Percentiles rank a stretch among this genome's conserved stretches.
phyloP scores from a whole-genome alignment of 2,797 vertebrate species.

The Sylvia borin region DNA sequence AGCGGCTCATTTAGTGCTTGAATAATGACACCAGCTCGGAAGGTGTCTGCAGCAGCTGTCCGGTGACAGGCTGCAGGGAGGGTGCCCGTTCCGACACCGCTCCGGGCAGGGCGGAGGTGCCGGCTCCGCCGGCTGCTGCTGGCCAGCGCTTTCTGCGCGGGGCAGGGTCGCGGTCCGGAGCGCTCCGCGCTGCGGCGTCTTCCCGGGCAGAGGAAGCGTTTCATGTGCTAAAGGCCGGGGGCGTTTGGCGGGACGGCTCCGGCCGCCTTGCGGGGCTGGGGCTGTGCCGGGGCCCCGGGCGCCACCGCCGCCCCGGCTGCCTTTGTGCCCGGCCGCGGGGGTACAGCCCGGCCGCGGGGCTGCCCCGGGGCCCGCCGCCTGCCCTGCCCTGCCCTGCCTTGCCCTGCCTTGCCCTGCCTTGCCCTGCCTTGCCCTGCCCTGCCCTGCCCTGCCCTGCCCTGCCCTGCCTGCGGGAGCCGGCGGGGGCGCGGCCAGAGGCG shows the following conservation, averaged over 20 bases:
- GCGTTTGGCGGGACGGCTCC: not conserved
- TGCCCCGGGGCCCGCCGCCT: not conserved
- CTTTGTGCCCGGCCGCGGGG: conserved; percentile 48
- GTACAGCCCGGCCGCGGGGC: conserved; percentile 68
- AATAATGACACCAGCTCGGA: not conserved
- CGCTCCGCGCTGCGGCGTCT: not conserved
- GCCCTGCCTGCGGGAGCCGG: not conserved
- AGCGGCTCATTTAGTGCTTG: not conserved
- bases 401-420: too few species aligned
- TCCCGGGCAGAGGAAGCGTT: not conserved
- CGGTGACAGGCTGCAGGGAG: not conserved
- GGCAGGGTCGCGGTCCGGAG: not conserved
- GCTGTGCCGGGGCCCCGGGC: not conserved
- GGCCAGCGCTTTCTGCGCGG: not conserved
- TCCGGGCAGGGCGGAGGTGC: not conserved
- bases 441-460: too few species aligned
- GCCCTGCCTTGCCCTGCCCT: not conserved
- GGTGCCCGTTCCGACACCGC: not conserved
- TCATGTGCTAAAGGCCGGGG: not conserved
- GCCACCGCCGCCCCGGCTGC: conserved; percentile 50
- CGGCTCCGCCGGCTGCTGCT: not conserved
- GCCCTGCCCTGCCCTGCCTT: not conserved
- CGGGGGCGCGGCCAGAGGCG: not conserved
- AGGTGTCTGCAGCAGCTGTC: not conserved
- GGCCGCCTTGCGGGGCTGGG: not conserved